Conservation (phyloP, 2,797 vertebrate genomes). For the Lindbergichthys nudifrons region DNA sequence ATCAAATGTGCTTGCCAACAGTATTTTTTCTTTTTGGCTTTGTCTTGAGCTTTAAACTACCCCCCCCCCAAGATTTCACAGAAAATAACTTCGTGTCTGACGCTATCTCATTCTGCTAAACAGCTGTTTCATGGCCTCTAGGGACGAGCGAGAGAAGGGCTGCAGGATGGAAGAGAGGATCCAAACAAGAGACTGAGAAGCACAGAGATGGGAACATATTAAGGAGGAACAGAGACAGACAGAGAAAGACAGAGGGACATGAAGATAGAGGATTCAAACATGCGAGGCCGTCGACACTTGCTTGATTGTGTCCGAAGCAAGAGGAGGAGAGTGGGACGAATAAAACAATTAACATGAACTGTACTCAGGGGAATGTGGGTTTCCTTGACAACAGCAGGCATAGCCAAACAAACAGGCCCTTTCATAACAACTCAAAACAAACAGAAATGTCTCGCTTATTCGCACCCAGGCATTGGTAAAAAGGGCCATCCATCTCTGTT, state of each 20-base stretch:
- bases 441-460: slow-evolving; percentile 63
- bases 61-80: slow-evolving; percentile 59
- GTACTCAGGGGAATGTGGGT: slow-evolving; percentile 78
- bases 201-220: slow-evolving; percentile 44
- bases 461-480: slow-evolving; percentile 35
- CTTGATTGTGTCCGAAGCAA: slow-evolving; percentile 73
- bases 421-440: slow-evolving; percentile 81
- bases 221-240: slow-evolving; percentile 22
- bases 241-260: slow-evolving; percentile 3
- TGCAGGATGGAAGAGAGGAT: slow-evolving; percentile 55
- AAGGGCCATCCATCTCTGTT: slow-evolving; percentile 14
- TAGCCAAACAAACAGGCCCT: slow-evolving; percentile 79
- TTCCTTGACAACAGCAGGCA: slow-evolving; percentile 77
- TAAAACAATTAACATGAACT: slow-evolving; percentile 80
- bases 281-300: slow-evolving; percentile 64
- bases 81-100: slow-evolving; percentile 58
- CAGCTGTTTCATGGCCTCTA: slow-evolving; percentile 72
- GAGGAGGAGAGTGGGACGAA: slow-evolving; percentile 75
- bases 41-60: slow-evolving; percentile 43
- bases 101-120: slow-evolving; percentile 66
- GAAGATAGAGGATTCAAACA: slow-evolving; percentile 43
- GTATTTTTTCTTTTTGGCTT: slow-evolving; percentile 38
- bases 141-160: slow-evolving; percentile 50
- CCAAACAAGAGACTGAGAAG: slow-evolving; percentile 47
- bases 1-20: slow-evolving; percentile 25